These are phyloP conservation scores for Corythoichthys intestinalis DNA, from an alignment of 2,113 vertebrate species.

Conservation along the genomic window DNA sequence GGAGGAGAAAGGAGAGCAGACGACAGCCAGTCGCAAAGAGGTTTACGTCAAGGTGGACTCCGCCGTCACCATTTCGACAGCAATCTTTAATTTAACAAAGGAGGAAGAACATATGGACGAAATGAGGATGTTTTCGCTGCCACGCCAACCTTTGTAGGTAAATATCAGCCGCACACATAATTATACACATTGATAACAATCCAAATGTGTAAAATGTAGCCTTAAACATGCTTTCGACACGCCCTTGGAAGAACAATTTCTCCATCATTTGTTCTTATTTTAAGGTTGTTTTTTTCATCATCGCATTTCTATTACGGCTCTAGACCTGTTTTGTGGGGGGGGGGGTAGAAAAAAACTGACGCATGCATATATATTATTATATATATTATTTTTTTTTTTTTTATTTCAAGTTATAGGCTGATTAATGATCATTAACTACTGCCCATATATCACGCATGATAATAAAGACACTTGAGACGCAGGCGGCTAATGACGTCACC, in stretches of 20 bases:
- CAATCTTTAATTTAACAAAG: background rate
- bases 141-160: slow-evolving; percentile 1
- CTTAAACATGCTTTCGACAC: background rate
- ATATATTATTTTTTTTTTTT: no score
- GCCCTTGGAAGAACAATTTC: background rate
- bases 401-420: no score
- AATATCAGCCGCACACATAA: background rate
- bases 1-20: background rate
- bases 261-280: no score
- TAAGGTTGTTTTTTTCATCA: no score
- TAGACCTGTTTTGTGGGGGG: no score
- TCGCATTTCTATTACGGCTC: no score
- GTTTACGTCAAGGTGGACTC: background rate
- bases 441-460: no score
- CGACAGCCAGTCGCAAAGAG: background rate
- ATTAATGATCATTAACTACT: no score
- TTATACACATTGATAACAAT: background rate
- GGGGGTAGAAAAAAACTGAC: no score
- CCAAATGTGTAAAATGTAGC: background rate
- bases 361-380: no score
- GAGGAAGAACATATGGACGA: background rate
- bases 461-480: no score
- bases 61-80: background rate
- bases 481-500: no score
- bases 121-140: background rate